Conservation (phyloP, 2,797 vertebrate species). For the Toxotes lorentzi region DNA sequence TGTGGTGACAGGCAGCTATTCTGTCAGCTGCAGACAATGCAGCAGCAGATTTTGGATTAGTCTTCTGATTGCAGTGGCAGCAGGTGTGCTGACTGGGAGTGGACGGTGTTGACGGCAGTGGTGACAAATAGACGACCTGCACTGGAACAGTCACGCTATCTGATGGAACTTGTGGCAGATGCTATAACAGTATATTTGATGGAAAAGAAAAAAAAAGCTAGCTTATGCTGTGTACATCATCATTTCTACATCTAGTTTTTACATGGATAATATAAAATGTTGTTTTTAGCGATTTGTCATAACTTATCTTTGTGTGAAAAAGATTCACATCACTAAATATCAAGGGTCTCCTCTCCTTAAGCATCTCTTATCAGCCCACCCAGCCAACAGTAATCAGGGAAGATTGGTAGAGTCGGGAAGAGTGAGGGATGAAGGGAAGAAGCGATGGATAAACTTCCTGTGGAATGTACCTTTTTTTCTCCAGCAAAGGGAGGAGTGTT, state of each 20-base stretch:
- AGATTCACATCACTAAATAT: constrained; percentile 40
- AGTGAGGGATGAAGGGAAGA: constrained; percentile 78
- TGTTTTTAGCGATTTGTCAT: not conserved
- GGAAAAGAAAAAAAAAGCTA: constrained; percentile 1
- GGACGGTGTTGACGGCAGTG: constrained; percentile 48
- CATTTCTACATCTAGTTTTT: not conserved
- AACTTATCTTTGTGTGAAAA: constrained; percentile 29
- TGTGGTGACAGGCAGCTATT: constrained; percentile 51
- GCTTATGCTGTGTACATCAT: not conserved
- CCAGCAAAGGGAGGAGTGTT: constrained; percentile 65
- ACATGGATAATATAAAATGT: not conserved
- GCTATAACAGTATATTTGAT: constrained; percentile 39
- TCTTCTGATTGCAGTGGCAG: constrained; percentile 52
- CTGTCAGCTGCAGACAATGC: constrained; percentile 57
- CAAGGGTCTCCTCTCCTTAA: constrained; percentile 64
- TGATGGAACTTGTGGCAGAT: constrained; percentile 68
- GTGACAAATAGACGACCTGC: constrained; percentile 57
- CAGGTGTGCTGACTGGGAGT: constrained; percentile 60
- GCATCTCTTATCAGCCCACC: constrained; percentile 77
- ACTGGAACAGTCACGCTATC: constrained; percentile 64
- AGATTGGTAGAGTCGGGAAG: constrained; percentile 80
- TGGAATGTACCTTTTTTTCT: constrained; percentile 78
- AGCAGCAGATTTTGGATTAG: constrained; percentile 46
- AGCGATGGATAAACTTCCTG: constrained; percentile 82
- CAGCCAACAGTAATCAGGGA: constrained; percentile 76